Conservation (phyloP, 2,888 invertebrate species). For the Mesorhabditis spiculigera region DNA sequence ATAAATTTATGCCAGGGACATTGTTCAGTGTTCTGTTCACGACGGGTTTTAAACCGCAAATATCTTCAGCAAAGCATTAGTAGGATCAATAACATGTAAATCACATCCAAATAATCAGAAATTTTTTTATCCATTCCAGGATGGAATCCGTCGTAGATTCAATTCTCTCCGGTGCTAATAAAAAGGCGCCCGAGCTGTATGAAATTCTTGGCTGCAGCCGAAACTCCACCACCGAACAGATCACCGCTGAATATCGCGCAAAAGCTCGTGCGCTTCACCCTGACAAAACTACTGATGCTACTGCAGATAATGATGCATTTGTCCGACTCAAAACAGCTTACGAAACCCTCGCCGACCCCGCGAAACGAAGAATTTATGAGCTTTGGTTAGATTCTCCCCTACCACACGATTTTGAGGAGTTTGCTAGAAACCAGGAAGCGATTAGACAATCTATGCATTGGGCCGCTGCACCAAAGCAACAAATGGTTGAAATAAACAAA, state of each 20-base stretch:
- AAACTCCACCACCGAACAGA: neutral
- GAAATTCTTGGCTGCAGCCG: neutral
- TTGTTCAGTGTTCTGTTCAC: too few species aligned
- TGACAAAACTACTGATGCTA: neutral
- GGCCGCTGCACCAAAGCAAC: neutral
- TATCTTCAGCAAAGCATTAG: too few species aligned
- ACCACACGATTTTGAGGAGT: neutral
- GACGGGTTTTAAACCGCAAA: too few species aligned
- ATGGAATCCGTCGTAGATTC: neutral
- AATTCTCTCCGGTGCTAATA: neutral
- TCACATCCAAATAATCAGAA: too few species aligned
- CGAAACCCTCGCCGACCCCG: neutral
- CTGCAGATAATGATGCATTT: neutral
- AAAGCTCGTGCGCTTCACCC: neutral
- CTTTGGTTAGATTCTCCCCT: neutral
- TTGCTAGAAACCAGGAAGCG: neutral
- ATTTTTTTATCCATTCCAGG: neutral
- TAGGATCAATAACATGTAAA: too few species aligned
- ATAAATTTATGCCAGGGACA: too few species aligned
- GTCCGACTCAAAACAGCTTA: neutral
- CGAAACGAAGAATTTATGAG: neutral
- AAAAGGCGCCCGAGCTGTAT: neutral
- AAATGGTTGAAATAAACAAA: neutral
- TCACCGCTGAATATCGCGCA: neutral
- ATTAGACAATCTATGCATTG: neutral